Evolutionary conservation across 2,888 invertebrate genomes (phyloP).

Genomic region (Oligia strigilis): DNA sequence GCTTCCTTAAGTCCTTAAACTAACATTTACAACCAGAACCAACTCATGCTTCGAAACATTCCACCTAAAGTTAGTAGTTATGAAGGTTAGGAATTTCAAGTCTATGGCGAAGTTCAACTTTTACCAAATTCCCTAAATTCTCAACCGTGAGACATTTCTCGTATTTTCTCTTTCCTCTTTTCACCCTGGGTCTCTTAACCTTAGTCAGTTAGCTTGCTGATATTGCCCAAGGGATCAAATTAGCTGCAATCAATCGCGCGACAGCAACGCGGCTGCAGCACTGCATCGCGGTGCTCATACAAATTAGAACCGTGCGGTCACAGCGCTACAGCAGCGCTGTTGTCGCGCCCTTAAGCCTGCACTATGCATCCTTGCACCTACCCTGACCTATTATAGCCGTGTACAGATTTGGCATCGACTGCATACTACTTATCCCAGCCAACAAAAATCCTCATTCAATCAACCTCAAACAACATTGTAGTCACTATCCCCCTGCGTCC

Average conservation of each 20-base stretch:
- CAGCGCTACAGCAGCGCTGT: neutral
- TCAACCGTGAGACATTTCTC: neutral
- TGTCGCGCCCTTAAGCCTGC: neutral
- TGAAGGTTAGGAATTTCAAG: neutral
- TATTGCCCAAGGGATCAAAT: neutral
- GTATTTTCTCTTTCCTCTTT: neutral
- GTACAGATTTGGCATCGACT: neutral
- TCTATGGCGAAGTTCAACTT: neutral
- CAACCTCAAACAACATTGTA: constrained; percentile 23
- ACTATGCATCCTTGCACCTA: neutral
- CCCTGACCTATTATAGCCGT: neutral
- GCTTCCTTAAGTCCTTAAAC: neutral
- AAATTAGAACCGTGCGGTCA: neutral
- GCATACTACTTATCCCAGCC: neutral
- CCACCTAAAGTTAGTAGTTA: neutral
- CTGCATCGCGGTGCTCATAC: neutral
- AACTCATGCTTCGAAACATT: neutral
- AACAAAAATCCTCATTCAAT: neutral
- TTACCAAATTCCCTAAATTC: neutral
- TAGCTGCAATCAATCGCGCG: neutral
- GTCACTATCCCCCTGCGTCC: constrained; percentile 21
- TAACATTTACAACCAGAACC: neutral
- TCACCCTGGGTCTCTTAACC: neutral
- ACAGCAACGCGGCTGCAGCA: neutral
- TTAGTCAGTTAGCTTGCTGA: neutral